phyloP scores from a whole-genome alignment of 1,140 invertebrate species.

The Neodiprion virginianus region DNA sequence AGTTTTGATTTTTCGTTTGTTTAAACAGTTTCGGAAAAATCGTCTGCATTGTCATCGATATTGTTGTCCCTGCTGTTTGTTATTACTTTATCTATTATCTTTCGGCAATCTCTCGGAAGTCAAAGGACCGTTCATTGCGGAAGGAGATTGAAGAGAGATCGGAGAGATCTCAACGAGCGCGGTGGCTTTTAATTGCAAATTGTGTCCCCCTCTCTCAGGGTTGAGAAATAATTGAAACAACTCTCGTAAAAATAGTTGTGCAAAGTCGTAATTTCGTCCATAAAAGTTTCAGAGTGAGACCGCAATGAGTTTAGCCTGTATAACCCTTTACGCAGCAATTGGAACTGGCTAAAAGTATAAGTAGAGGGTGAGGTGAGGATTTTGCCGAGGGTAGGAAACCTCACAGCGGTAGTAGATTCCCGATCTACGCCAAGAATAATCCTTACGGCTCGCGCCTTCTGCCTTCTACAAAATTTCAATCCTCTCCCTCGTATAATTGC shows the following conservation, averaged over 20 bases:
- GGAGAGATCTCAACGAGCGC: not conserved
- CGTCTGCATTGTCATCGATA: too few relatives aligned
- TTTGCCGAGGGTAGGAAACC: not conserved
- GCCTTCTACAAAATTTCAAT: too few relatives aligned
- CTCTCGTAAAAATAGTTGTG: constrained; percentile 5
- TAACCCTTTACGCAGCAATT: constrained; percentile 7
- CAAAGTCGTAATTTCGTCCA: constrained; percentile 4
- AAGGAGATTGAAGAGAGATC: too few relatives aligned
- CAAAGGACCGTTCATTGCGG: too few relatives aligned
- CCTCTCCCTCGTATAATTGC: too few relatives aligned
- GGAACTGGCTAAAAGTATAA: constrained; percentile 7
- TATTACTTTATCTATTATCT: too few relatives aligned
- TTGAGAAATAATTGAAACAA: constrained; percentile 4
- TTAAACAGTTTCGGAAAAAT: too few relatives aligned
- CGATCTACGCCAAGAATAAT: constrained; percentile 1
- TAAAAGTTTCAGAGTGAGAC: not conserved
- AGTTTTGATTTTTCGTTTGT: too few relatives aligned
- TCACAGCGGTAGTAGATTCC: not conserved
- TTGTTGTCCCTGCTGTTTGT: too few relatives aligned
- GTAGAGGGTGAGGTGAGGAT: not conserved
- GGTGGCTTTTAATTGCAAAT: not conserved
- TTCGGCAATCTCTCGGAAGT: too few relatives aligned
- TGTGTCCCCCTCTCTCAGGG: not conserved
- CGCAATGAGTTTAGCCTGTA: constrained; percentile 6
- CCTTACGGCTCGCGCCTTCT: not conserved